Base-by-base conservation (phyloP, 2,113 vertebrate species). In the Caranx melampygus region DNA sequence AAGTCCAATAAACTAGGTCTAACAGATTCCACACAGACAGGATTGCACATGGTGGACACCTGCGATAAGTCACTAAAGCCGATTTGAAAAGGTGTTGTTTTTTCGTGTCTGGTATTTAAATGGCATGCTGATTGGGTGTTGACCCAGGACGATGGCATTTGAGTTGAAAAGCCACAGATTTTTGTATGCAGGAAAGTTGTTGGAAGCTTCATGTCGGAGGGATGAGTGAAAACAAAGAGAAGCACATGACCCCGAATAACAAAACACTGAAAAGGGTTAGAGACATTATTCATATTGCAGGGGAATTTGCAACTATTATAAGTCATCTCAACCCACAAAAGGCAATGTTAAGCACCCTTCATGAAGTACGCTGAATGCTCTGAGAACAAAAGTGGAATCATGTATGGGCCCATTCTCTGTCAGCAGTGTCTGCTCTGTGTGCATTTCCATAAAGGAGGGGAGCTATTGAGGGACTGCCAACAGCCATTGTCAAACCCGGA, bases 261-360 rank as follows among this genome's bases (percentile, higher is more conserved):
- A 81, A 90, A 88, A 88, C 71, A 77, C 61, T 60, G 75, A 84
- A 90, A 90, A 88, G 90, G 84, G 89, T 87, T 88, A 54, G 57
- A 74, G 75, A 88, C 89, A 92, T 92, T 94, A 94, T 93, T 94
- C 90, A 93, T 91, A 93, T 93, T 83, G 79, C 57, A 42, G 82
- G 68, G 58, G 82, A 91, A 92, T 93, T 89, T 92, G 89, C 86
- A 92, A 93, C 93, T 92, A 91, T 92, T 91, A 92, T 84, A 90
- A 93, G 87, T 87, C 79, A 92, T 92, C 85, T 87, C 79, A 55
- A 59, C 90, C 78, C 89, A 85, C 89, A 92, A 90, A 87, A 87
- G 83, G 88, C 88, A 75, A 73, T 76, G 82, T 88, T 90, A 91
- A 92, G 88, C 90, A 89, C 89, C 85, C 88, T 91, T 87, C 82